Percentiles rank a stretch among this genome's conserved stretches.
Evolutionary conservation across 2,113 vertebrate species (phyloP).

Genomic region (Daphoenositta chrysoptera): DNA sequence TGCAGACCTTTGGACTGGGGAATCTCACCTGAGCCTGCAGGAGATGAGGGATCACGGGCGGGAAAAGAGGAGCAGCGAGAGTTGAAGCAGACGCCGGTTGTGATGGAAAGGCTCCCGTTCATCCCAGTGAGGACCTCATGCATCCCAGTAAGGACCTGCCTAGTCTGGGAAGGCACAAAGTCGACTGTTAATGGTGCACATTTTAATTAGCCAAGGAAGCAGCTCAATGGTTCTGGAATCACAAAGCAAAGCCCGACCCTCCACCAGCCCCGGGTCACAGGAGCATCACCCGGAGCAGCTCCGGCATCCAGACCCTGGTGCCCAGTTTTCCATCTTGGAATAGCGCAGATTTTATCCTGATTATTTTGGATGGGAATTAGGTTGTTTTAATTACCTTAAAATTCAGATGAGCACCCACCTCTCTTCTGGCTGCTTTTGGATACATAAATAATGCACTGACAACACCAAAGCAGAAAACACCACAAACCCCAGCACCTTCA

Average conservation of each 20-base stretch:
- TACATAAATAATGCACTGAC: slow-evolving; percentile 8
- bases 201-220: not conserved
- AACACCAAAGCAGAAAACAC: not conserved
- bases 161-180: accelerated
- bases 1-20: not conserved
- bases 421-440: slow-evolving; percentile 44
- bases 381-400: slow-evolving; percentile 61
- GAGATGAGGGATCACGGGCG: accelerated
- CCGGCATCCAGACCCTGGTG: not conserved
- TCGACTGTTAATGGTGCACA: too few species aligned
- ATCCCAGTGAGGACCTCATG: not conserved
- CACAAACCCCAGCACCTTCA: not conserved
- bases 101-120: not conserved
- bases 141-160: not conserved
- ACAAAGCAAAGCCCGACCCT: not conserved
- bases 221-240: accelerated
- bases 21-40: not conserved
- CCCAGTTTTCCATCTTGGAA: not conserved
- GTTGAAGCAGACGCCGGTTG: accelerated
- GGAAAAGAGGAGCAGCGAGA: accelerated
- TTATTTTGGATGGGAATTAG: slow-evolving; percentile 57
- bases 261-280: not conserved
- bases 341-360: slow-evolving; percentile 16
- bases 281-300: not conserved
- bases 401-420: slow-evolving; percentile 47